phyloP scores from a whole-genome alignment of 2,797 vertebrate genomes.

The Cetoscarus ocellatus region DNA sequence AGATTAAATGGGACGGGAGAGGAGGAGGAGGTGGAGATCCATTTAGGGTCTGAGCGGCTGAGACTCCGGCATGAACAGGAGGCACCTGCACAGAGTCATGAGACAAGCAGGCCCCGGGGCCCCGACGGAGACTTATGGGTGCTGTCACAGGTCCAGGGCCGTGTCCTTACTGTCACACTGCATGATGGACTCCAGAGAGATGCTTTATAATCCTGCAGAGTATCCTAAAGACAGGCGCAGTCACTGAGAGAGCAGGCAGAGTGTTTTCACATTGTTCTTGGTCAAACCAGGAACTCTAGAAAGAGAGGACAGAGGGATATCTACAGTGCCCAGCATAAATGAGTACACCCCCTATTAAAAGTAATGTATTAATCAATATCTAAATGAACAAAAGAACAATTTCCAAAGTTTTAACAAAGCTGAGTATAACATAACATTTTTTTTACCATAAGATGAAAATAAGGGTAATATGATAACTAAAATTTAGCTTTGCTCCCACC shows the following conservation, averaged over 20 bases:
- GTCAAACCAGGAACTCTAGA: conserved; percentile 2
- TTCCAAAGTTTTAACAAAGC: too few species aligned
- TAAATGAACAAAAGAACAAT: too few species aligned
- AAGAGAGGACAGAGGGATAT: neutral
- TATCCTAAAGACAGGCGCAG: conserved; percentile 33
- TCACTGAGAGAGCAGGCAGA: conserved; percentile 31
- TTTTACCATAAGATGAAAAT: too few species aligned
- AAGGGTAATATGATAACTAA: too few species aligned
- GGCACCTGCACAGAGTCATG: conserved; percentile 74
- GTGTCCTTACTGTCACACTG: conserved; percentile 64
- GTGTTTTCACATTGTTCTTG: neutral
- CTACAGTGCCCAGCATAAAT: too few species aligned
- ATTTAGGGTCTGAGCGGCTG: conserved; percentile 58
- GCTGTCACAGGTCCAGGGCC: conserved; percentile 80
- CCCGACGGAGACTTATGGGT: conserved; percentile 76
- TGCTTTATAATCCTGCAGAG: conserved; percentile 45
- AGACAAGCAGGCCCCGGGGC: conserved; percentile 51
- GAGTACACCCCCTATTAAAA: too few species aligned
- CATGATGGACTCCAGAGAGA: conserved; percentile 79
- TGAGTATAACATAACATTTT: too few species aligned
- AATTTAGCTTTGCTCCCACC: too few species aligned
- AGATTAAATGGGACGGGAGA: conserved; percentile 56
- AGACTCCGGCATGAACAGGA: conserved; percentile 58
- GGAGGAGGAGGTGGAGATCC: conserved; percentile 40
- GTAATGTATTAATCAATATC: too few species aligned